Evolutionary conservation across 2,888 invertebrate genomes (phyloP).

Genomic region (Eristalis intricaria): DNA sequence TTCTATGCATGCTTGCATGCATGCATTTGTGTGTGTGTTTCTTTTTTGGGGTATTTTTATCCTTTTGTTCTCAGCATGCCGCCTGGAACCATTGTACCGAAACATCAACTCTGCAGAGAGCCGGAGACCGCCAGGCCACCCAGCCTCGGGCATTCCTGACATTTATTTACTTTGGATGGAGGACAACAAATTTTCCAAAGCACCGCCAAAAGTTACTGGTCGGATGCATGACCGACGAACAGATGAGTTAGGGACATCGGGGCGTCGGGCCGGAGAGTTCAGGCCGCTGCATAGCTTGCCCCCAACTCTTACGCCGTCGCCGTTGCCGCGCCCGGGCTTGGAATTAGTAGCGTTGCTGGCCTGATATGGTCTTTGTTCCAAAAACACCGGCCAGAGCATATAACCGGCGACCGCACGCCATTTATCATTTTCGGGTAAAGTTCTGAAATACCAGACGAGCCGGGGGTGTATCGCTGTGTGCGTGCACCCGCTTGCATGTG

Average conservation of each 20-base stretch:
- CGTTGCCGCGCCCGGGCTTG: not conserved
- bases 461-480: not conserved
- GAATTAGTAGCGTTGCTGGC: conserved; percentile 47
- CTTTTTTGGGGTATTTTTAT: conserved; percentile 47
- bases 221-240: conserved; percentile 24
- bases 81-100: conserved; percentile 67
- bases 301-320: not conserved
- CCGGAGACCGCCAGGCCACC: conserved; percentile 10
- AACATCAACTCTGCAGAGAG: conserved; percentile 59
- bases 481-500: not conserved
- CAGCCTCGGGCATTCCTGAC: conserved; percentile 47
- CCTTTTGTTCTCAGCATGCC: conserved; percentile 68
- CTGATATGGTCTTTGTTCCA: conserved; percentile 56
- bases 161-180: conserved; percentile 70
- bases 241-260: conserved; percentile 33
- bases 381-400: conserved; percentile 44
- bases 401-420: conserved; percentile 57
- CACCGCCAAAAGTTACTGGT: conserved; percentile 67
- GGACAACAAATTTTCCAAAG: conserved; percentile 69
- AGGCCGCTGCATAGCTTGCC: conserved; percentile 45
- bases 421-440: conserved; percentile 63
- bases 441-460: conserved; percentile 23
- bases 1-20: conserved; percentile 1
- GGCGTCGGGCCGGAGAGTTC: conserved; percentile 23
- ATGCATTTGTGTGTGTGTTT: not conserved